Conservation (phyloP, 2,113 vertebrate species). For the Progne subis region DNA sequence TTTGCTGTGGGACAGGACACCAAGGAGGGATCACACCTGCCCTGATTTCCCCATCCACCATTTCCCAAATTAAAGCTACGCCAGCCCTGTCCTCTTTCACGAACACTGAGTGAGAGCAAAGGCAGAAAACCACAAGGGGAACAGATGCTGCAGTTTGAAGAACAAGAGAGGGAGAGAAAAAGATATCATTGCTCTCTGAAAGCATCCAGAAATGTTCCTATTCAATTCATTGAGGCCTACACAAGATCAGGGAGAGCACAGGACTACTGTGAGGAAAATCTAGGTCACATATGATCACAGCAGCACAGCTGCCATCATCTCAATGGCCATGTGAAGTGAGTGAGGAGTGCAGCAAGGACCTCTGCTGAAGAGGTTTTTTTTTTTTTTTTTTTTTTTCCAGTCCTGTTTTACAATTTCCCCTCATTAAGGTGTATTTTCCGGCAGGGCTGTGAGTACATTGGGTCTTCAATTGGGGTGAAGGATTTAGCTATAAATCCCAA, state of each 20-base stretch:
- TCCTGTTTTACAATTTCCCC: neutral
- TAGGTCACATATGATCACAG: constrained; percentile 58
- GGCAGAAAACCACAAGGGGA: constrained; percentile 39
- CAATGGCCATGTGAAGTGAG: constrained; percentile 20
- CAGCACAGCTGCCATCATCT: constrained; percentile 11
- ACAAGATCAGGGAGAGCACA: constrained; percentile 29
- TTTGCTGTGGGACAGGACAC: neutral
- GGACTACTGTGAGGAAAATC: constrained; percentile 39
- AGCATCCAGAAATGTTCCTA: constrained; percentile 40
- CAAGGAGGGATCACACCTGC: neutral
- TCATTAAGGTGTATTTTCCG: constrained; percentile 30
- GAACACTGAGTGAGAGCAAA: constrained; percentile 22
- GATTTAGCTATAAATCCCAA: constrained; percentile 12
- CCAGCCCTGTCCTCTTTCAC: constrained; percentile 44
- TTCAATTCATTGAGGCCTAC: constrained; percentile 24
- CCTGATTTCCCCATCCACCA: constrained; percentile 48
- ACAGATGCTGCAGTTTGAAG: constrained; percentile 52
- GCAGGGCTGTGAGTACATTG: neutral
- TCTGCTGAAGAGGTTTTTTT: neutral
- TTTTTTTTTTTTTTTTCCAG: neutral
- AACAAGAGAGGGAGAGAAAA: constrained; percentile 31
- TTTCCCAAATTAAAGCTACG: constrained; percentile 35
- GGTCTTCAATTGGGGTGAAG: constrained; percentile 23
- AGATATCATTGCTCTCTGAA: constrained; percentile 40
- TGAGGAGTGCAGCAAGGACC: constrained; percentile 13